Evolutionary conservation across 2,888 invertebrate species (phyloP), one percentile per base, ranked within the genome.

Genomic region (Philopedon plagiatum): DNA sequence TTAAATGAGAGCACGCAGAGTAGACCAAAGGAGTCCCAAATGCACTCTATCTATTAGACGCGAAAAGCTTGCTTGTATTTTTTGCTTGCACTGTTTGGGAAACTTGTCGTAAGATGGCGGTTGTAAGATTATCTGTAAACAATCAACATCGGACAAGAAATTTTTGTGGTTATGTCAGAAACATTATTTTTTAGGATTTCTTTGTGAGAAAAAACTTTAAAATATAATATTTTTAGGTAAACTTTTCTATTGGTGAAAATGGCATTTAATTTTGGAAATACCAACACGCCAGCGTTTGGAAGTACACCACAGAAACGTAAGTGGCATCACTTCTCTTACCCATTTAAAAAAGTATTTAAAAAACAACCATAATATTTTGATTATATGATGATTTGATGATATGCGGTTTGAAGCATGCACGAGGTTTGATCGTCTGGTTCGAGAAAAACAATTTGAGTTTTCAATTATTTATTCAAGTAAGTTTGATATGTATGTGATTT

Each of bases 191-290:
- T 39, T n/a, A n/a, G n/a, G n/a, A n/a, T n/a, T n/a, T n/a, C n/a
- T 15, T 39, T 15, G 3, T 39, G 15, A 15, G 15, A 15, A 15
- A n/a, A n/a, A n/a, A n/a, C n/a, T 15, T 1, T 13, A 39, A 15
- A 3, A 15, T 39, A 5, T 15, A 15, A 34, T 9, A 34, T 34
- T 11, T 19, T 34, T 32, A 34, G 15, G 15, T n/a, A 13, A 5
- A 15, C 21, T 37, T 13, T 29, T 2, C 32, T 32, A 19, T 1
- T 19, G 9, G 63, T 44, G 9, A 67, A 7, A 7, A 73, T 68
- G 73, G 15, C 83, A 49, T 83, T 82, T 76, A 77, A 75, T 54
- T 83, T 83, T 78, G 83, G 83, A 64, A 80, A 46, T 74, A 73
- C 80, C 15, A 62, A 70, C 41, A 79, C 79, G 37, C 71, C 81